A percentile compares a stretch with the other conserved stretches of the same genome.
Conservation (phyloP, 1,140 invertebrate genomes). For the Patella vulgata region DNA sequence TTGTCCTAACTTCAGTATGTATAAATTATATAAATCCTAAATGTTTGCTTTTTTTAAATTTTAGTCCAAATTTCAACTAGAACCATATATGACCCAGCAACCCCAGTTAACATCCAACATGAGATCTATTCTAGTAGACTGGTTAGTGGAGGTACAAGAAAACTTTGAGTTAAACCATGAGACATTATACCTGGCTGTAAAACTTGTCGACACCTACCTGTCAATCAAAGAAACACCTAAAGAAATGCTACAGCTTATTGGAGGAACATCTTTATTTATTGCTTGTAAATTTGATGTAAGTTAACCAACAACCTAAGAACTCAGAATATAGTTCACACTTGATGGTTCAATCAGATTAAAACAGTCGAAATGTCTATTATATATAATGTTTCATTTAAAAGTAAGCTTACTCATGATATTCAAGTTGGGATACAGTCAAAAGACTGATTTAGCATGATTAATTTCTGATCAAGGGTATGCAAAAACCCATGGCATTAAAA, state of each 20-base stretch:
- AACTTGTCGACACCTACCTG: conserved; percentile 92
- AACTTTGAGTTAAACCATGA: conserved; percentile 99
- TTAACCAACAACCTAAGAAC: conserved; percentile 6
- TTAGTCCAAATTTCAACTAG: conserved; percentile 77
- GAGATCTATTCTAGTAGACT: conserved; percentile 93
- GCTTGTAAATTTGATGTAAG: conserved; percentile 96
- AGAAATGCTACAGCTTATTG: conserved; percentile 84
- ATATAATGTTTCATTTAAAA: conserved; percentile 3
- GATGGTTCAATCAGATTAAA: neutral
- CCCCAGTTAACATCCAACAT: conserved; percentile 81
- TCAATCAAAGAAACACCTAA: conserved; percentile 68
- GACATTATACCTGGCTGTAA: conserved; percentile 95
- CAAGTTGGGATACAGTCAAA: neutral
- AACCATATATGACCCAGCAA: conserved; percentile 84
- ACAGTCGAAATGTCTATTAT: neutral
- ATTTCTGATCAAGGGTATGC: too few relatives aligned
- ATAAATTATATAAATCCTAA: too few relatives aligned
- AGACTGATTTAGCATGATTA: too few relatives aligned
- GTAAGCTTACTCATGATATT: too few relatives aligned
- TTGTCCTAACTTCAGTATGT: too few relatives aligned
- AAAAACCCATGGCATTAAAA: too few relatives aligned
- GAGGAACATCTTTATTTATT: conserved; percentile 90
- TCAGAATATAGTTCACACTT: neutral
- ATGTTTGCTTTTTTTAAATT: too few relatives aligned
- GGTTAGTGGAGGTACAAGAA: conserved; percentile 97